Evolutionary conservation across 2,888 invertebrate species (phyloP).

Genomic region (Parelbella ahira): DNA sequence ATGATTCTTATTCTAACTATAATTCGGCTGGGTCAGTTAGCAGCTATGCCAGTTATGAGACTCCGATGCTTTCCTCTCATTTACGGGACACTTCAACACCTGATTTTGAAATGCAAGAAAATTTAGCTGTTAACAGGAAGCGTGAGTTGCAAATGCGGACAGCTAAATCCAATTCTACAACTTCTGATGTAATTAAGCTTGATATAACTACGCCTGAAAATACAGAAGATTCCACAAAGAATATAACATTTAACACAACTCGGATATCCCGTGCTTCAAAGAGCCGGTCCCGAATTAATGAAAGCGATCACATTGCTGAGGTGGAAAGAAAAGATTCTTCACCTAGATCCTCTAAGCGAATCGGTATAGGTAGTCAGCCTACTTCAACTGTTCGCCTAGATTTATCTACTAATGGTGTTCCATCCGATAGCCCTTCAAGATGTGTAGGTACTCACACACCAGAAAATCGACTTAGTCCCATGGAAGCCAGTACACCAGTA

Average conservation of each 20-base stretch:
- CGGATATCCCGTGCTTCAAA: conserved; percentile 43
- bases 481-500: conserved; percentile 55
- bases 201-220: conserved; percentile 38
- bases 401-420: conserved; percentile 10
- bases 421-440: conserved; percentile 18
- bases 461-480: conserved; percentile 47
- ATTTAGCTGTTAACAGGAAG: too few species aligned
- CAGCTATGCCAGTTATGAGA: conserved; percentile 38
- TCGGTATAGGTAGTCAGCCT: conserved; percentile 1
- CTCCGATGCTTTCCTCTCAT: conserved; percentile 47
- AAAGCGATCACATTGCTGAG: conserved; percentile 31
- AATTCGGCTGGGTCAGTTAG: conserved; percentile 43
- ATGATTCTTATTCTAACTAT: conserved; percentile 33
- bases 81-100: background rate
- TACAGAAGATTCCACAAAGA: conserved; percentile 42
- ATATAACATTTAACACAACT: conserved; percentile 44
- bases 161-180: too few species aligned
- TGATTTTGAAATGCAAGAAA: conserved; percentile 1
- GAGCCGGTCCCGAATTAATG: conserved; percentile 50
- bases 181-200: too few species aligned
- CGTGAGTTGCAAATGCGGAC: too few species aligned
- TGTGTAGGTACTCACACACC: conserved; percentile 49
- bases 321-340: conserved; percentile 22
- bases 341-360: conserved; percentile 31
- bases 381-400: conserved; percentile 9